phyloP scores from a whole-genome alignment of 2,797 vertebrate genomes.

The Clarias laeviceps region DNA sequence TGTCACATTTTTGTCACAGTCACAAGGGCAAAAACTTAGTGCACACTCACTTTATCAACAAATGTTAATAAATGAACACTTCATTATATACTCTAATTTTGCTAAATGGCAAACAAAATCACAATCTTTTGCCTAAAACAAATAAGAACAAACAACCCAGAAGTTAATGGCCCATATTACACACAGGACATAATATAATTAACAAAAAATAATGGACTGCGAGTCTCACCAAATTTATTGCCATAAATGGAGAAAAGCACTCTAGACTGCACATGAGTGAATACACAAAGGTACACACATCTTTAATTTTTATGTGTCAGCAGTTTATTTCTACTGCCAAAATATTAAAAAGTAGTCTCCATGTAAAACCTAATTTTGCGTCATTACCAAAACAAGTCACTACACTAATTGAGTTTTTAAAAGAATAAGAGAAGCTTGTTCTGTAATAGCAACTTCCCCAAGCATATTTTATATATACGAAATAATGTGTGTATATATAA shows the following conservation, averaged over 20 bases:
- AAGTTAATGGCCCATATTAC: neutral
- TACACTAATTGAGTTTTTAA: neutral
- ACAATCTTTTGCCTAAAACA: neutral
- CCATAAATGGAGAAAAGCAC: neutral
- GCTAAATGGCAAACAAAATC: neutral
- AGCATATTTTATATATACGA: neutral
- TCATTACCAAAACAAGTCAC: neutral
- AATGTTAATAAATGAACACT: neutral
- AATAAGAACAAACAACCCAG: neutral
- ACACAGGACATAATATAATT: slow-evolving; percentile 9
- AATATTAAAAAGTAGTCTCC: neutral
- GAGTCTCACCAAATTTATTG: neutral
- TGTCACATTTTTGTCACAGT: neutral
- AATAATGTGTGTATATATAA: too few relatives aligned
- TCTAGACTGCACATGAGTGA: neutral
- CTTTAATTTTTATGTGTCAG: neutral
- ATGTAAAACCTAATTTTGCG: neutral
- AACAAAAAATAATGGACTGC: slow-evolving; percentile 14
- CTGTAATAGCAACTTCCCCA: neutral
- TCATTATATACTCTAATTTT: neutral
- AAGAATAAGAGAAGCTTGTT: neutral
- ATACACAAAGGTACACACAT: neutral
- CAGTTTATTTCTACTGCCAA: neutral
- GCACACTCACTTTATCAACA: neutral
- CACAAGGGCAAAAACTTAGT: too few relatives aligned